Base-by-base conservation (phyloP, 2,797 vertebrate species). In the Tenualosa thibaudeaui region DNA sequence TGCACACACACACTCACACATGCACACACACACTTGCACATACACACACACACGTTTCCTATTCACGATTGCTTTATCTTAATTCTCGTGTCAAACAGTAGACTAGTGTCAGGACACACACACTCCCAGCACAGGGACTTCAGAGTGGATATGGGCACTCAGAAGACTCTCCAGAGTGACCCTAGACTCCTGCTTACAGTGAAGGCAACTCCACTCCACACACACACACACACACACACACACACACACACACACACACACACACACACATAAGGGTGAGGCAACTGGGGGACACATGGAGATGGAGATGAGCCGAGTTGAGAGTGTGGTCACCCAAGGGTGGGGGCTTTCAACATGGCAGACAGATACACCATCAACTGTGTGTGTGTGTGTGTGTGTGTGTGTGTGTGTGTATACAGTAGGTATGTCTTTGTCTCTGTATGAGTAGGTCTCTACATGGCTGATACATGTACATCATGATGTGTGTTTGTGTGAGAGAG, bases 161-260 rank as follows among this genome's bases (percentile, higher is more conserved):
- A 60, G 81, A 82, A 84, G 83, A 5, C 24, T 75, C 87, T 83
- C 50, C 82, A 19, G 5, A 81, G 71, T 54, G 62, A 62, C 83
- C 87, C 83, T 26, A 62, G 82, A 43, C 81, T 85, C 84, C 81
- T 81, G 62, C 81, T 31, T 89, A 86, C 87, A 88, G 87, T 88
- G 87, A 88, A 86, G 84, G 86, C 88, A 85, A 84, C 82, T 86
- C 81, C 86, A 86, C 86, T 90, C 87, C 88, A 89, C 86, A 82
- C 62, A 49, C 82, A 87, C 62, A 49, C 82, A 87, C 50, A 51
- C 50, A 51, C 50, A 51, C 50, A 7, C 50, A 12, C 50, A 51
- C 7, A 51, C 50, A 51, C 50, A 51, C 50, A 51, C 50, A 9
- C 50, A 9, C 8, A 51, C 50, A 51, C 50, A 51, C 50, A 51